Evolutionary conservation across 2,888 invertebrate species (phyloP), one percentile per base, ranked within the genome.

Genomic region (Calameuta filiformis): DNA sequence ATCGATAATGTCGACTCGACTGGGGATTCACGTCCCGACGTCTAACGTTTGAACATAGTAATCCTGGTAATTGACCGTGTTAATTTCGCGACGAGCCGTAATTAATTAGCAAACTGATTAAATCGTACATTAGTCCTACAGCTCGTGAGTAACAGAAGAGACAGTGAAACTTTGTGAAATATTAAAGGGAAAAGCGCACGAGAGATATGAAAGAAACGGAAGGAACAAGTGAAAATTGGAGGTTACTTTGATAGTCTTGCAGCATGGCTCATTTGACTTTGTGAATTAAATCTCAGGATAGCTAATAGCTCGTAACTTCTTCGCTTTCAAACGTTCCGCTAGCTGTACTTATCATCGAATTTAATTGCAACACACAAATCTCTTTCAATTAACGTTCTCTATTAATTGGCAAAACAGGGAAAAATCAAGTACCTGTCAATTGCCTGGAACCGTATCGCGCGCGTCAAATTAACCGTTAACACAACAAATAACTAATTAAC

Each of bases 61-160:
- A 82, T 80, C 79, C 76, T 75, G 82, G 80, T 83, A 88, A 87
- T 86, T 87, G 83, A 81, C 83, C 82, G 80, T 80, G 84, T 83
- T 87, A 85, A 85, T 85, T 84, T 83, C 85, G 83, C 83, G 86
- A 86, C 85, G 86, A 85, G 81, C 78, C 83, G 81, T 85, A 84
- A 86, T 87, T 86, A 86, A 86, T 87, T 85, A 85, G 80, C 79
- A 71, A 31, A 71, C 71, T 71, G 71, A 71, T 71, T 71, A 71
- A 15, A 71, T 71, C 71, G 31, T 71, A 6, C 56, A 23, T 2
- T 1, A 23, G 56, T 9, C 9, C 23, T 23, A 23, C 23, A 2
- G 23, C 23, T 56, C 9, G 56, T 0, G 23, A 23, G 9, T 56
- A 9, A 56, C 56, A 23, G 56, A 56, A 23, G 56, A 9, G 15